A percentile compares a stretch with the other conserved stretches of the same genome.
phyloP scores from a whole-genome alignment of 2,888 invertebrate species.

The Lycaena phlaeas region DNA sequence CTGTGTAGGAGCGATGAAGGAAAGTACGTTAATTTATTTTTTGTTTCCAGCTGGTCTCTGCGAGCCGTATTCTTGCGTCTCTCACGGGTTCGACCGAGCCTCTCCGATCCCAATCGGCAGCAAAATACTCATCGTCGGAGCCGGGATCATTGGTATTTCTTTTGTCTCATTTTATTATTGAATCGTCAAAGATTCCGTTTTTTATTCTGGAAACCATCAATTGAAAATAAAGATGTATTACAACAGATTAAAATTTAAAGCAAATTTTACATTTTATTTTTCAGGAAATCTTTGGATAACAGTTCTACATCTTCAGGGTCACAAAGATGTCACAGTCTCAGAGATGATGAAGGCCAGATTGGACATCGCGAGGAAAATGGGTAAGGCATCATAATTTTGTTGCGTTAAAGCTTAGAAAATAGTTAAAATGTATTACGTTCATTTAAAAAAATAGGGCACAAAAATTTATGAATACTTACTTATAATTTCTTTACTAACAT shows the following conservation, averaged over 20 bases:
- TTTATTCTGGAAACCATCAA: not conserved
- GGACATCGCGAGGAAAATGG: slow-evolving; percentile 61
- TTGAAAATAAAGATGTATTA: not conserved
- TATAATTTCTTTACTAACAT: too few species aligned
- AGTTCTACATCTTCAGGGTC: slow-evolving; percentile 78
- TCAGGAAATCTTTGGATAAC: slow-evolving; percentile 76
- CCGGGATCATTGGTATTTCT: slow-evolving; percentile 78
- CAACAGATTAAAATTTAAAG: too few species aligned
- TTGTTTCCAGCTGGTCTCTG: slow-evolving; percentile 70
- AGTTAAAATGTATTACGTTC: too few species aligned
- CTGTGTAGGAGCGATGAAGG: too few species aligned
- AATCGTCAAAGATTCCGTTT: not conserved
- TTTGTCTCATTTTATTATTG: not conserved
- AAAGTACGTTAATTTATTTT: too few species aligned
- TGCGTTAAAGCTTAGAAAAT: too few species aligned
- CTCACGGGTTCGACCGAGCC: slow-evolving; percentile 78
- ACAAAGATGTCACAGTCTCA: slow-evolving; percentile 78
- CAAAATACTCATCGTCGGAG: slow-evolving; percentile 77
- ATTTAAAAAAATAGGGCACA: too few species aligned
- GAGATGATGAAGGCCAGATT: slow-evolving; percentile 74
- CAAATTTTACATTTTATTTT: too few species aligned
- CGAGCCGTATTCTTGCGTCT: slow-evolving; percentile 80
- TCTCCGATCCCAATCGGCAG: slow-evolving; percentile 74
- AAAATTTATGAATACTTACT: too few species aligned
- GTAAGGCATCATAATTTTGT: too few species aligned